Evolutionary conservation across 1,140 invertebrate species (phyloP).

Genomic region (Halictus rubicundus): DNA sequence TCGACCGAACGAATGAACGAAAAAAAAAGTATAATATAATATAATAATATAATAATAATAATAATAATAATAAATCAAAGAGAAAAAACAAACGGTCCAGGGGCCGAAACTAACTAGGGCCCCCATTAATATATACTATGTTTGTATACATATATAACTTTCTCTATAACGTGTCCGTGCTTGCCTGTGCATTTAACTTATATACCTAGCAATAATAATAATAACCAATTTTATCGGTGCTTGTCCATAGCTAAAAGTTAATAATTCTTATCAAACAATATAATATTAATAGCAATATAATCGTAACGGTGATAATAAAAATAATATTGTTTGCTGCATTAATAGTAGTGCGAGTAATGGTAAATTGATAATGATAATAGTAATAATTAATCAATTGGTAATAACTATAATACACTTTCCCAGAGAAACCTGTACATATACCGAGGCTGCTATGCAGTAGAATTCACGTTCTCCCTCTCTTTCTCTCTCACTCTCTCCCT

Average conservation of each 20-base stretch:
- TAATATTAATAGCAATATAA: constrained; percentile 60
- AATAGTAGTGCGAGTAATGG: constrained; percentile 64
- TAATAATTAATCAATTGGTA: constrained; percentile 66
- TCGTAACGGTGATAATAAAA: constrained; percentile 70
- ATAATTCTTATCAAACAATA: constrained; percentile 65
- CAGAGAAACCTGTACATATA: constrained; percentile 62
- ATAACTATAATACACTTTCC: constrained; percentile 68
- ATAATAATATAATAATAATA: constrained; percentile 41
- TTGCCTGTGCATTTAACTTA: constrained; percentile 56
- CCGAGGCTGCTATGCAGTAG: constrained; percentile 56
- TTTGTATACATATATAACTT: constrained; percentile 45
- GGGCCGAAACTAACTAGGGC: constrained; percentile 31
- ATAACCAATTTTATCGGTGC: constrained; percentile 63
- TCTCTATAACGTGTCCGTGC: constrained; percentile 59
- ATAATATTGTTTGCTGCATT: constrained; percentile 65
- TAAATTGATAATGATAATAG: constrained; percentile 58
- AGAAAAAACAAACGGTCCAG: constrained; percentile 51
- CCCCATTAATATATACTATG: constrained; percentile 31
- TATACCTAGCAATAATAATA: constrained; percentile 64
- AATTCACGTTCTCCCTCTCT: constrained; percentile 49
- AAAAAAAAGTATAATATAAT: constrained; percentile 33
- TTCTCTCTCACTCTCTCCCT: too few relatives aligned
- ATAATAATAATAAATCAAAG: constrained; percentile 55
- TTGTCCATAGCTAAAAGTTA: constrained; percentile 69
- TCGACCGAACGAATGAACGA: constrained; percentile 51